Evolutionary conservation across 92 coral and sea anemone species (phyloP).

Genomic region (Blastomussa wellsi): DNA sequence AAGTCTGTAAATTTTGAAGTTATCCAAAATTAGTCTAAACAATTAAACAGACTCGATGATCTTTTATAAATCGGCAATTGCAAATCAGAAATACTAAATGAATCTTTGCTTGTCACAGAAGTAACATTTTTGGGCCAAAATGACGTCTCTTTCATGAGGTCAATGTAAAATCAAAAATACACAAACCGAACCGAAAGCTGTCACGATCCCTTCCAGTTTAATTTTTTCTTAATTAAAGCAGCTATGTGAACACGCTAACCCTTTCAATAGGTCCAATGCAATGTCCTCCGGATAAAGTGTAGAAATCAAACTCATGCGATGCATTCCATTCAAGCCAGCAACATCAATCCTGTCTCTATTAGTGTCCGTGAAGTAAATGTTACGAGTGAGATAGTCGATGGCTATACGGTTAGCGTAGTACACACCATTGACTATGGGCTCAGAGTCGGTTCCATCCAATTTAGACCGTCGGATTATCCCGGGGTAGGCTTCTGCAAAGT

Average conservation of each 20-base stretch:
- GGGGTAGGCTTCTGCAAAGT: background rate
- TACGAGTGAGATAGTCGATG: conserved; percentile 25
- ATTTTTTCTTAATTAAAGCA: background rate
- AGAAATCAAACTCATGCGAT: conserved; percentile 4
- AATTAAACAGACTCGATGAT: too few species aligned
- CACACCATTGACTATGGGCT: conserved; percentile 23
- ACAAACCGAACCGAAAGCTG: too few species aligned
- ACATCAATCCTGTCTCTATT: conserved; percentile 22
- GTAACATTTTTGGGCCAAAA: too few species aligned
- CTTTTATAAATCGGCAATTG: too few species aligned
- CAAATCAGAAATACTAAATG: too few species aligned
- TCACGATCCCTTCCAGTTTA: background rate
- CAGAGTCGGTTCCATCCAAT: conserved; percentile 15
- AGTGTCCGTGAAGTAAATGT: conserved; percentile 28
- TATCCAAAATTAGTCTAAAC: too few species aligned
- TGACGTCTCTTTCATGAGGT: too few species aligned
- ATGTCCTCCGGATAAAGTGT: conserved; percentile 25
- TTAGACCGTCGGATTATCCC: conserved; percentile 19
- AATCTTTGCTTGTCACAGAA: too few species aligned
- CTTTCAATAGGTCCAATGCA: conserved; percentile 30
- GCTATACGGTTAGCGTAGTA: conserved; percentile 21
- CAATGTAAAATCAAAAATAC: too few species aligned
- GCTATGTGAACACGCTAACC: background rate
- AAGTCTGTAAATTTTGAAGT: too few species aligned
- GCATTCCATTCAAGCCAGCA: conserved; percentile 21